Conservation (phyloP, 2,113 vertebrate genomes). For the Mesocricetus auratus region DNA sequence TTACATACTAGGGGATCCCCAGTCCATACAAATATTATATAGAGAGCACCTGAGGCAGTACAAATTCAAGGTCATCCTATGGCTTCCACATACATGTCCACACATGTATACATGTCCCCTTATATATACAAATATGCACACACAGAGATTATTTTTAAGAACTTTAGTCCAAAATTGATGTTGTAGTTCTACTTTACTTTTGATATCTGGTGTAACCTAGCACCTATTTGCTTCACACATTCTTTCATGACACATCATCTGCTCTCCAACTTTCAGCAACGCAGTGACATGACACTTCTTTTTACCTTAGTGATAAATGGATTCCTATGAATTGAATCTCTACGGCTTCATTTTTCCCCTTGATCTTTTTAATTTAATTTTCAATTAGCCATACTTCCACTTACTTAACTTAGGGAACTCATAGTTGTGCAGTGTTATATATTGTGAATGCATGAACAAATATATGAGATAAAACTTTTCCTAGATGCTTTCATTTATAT, state of each 20-base stretch:
- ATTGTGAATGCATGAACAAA: neutral
- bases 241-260: neutral
- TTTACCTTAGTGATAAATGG: neutral
- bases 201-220: neutral
- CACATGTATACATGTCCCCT: neutral
- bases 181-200: neutral
- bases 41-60: neutral
- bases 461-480: neutral
- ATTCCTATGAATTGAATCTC: neutral
- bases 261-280: neutral
- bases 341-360: neutral
- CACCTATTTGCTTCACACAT: neutral
- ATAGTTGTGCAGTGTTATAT: fast-evolving
- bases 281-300: neutral
- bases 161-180: neutral
- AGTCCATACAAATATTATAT: neutral
- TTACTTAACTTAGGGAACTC: neutral
- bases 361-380: neutral
- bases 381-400: neutral
- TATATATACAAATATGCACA: neutral
- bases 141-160: neutral
- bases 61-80: neutral
- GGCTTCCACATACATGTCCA: neutral
- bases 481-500: neutral
- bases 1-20: neutral